Evolutionary conservation across 2,113 vertebrate genomes (phyloP).

Genomic region (Etheostoma spectabile): DNA sequence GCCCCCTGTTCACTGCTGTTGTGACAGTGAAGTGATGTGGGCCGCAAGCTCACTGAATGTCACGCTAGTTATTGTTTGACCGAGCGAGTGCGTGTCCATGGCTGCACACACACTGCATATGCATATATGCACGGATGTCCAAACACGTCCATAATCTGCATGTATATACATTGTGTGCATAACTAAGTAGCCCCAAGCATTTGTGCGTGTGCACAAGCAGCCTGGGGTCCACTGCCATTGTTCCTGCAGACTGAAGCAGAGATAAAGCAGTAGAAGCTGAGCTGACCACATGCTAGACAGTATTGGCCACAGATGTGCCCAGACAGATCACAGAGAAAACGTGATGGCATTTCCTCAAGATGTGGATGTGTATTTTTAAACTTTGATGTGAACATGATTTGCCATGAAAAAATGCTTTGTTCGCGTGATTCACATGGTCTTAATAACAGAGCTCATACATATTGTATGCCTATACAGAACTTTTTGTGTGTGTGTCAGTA

Average conservation of each 20-base stretch:
- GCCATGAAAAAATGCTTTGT: constrained; percentile 91
- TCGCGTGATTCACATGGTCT: constrained; percentile 89
- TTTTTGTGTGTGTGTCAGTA: constrained; percentile 30
- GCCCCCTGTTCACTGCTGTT: constrained; percentile 50
- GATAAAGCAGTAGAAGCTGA: constrained; percentile 74
- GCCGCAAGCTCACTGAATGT: background rate
- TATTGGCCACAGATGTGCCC: constrained; percentile 93
- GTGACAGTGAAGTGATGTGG: constrained; percentile 60
- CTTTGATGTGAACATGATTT: constrained; percentile 92
- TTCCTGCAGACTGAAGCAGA: constrained; percentile 58
- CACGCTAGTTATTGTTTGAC: constrained; percentile 23
- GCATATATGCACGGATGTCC: background rate
- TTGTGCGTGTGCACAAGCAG: constrained; percentile 13
- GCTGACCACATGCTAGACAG: constrained; percentile 89
- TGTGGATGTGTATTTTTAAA: constrained; percentile 86
- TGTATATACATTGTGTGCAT: background rate
- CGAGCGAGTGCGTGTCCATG: background rate
- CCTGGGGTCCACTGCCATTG: constrained; percentile 54
- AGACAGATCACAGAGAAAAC: constrained; percentile 84
- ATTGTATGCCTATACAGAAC: constrained; percentile 75
- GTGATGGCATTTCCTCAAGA: constrained; percentile 92
- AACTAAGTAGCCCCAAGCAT: constrained; percentile 9
- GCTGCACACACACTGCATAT: background rate
- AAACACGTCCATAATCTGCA: constrained; percentile 12
- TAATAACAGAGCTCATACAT: constrained; percentile 87